Percentiles rank a stretch among this genome's conserved stretches.
These are phyloP conservation scores for Leucoraja erinaceus DNA, from an alignment of 2,113 vertebrate genomes.

Conservation along the genomic window DNA sequence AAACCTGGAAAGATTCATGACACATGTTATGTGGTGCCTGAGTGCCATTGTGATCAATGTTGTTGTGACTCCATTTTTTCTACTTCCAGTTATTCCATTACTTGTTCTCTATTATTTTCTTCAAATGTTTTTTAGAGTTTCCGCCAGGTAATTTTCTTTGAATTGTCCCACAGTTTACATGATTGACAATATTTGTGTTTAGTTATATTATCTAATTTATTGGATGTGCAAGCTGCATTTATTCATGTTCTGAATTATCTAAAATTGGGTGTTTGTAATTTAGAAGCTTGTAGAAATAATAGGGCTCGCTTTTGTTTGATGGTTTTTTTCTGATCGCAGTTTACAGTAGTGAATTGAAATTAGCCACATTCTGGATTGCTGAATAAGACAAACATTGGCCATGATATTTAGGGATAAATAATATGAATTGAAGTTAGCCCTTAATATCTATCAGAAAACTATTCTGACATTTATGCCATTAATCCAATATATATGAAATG, in stretches of 20 bases:
- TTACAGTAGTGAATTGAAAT: background rate
- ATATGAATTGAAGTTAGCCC: background rate
- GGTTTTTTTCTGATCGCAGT: background rate
- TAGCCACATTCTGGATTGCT: background rate
- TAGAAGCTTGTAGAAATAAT: background rate
- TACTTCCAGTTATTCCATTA: constrained; percentile 30
- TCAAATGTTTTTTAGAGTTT: constrained; percentile 32
- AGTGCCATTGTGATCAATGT: constrained; percentile 34
- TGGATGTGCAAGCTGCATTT: background rate
- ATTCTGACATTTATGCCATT: background rate
- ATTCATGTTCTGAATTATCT: background rate
- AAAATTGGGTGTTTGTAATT: background rate
- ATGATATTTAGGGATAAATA: background rate
- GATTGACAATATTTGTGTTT: background rate
- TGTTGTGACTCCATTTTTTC: constrained; percentile 21
- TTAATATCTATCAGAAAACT: background rate
- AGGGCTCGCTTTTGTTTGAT: background rate
- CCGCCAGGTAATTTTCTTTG: constrained; percentile 7
- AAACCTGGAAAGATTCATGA: constrained; percentile 5
- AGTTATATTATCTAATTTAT: background rate
- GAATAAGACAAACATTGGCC: background rate
- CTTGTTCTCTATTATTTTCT: constrained; percentile 33
- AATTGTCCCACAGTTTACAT: background rate
- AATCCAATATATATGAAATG: background rate
- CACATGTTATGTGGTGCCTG: constrained; percentile 3